Conservation (phyloP, 1,140 invertebrate genomes). For the Euschistus heros region DNA sequence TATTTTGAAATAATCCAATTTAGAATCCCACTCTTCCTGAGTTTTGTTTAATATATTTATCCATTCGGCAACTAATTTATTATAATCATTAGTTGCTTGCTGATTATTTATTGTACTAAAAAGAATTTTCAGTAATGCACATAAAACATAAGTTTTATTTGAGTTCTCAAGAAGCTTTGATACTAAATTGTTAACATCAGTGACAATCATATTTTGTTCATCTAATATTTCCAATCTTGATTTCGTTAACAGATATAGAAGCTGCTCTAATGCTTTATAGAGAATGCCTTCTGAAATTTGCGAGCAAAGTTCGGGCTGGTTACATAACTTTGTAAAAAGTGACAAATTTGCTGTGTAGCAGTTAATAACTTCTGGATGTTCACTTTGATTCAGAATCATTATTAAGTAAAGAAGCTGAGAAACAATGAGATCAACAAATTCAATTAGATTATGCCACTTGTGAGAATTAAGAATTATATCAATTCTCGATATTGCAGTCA, state of each 20-base stretch:
- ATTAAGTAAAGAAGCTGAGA: constrained; percentile 26
- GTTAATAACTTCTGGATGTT: constrained; percentile 28
- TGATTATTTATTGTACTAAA: constrained; percentile 27
- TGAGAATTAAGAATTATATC: constrained; percentile 27
- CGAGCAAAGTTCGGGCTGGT: constrained; percentile 23
- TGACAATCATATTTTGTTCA: constrained; percentile 29
- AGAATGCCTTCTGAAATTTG: constrained; percentile 26
- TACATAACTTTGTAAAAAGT: constrained; percentile 29
- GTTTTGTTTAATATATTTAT: constrained; percentile 32
- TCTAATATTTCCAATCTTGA: constrained; percentile 25
- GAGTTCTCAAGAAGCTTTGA: constrained; percentile 31
- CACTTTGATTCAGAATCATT: constrained; percentile 24
- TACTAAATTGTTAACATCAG: constrained; percentile 31
- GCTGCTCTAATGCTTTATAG: constrained; percentile 24
- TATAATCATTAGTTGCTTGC: constrained; percentile 23
- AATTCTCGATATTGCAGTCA: constrained; percentile 26
- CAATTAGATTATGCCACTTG: constrained; percentile 21
- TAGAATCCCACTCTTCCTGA: constrained; percentile 29
- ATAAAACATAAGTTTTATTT: constrained; percentile 30
- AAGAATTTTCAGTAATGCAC: constrained; percentile 30
- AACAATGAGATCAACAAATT: constrained; percentile 27
- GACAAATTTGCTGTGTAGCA: constrained; percentile 28
- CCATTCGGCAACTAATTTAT: constrained; percentile 31
- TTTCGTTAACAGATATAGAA: constrained; percentile 29
- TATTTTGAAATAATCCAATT: constrained; percentile 29